Evolutionary conservation across 1,140 invertebrate species (phyloP).

Genomic region (Drosophila setifemur): DNA sequence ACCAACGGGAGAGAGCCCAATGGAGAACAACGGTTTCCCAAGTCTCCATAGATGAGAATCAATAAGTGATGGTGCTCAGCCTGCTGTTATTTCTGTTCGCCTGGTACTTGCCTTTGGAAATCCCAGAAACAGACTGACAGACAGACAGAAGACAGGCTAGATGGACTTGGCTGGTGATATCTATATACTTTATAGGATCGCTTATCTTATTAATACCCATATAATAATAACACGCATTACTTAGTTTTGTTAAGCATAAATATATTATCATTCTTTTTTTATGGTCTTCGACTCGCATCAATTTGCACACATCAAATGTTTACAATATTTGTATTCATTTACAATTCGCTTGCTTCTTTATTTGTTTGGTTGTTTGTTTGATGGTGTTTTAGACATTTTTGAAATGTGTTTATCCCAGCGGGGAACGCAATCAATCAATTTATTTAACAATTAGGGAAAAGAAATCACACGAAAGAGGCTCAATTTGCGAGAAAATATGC

Average conservation of each 20-base stretch:
- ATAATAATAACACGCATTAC: not conserved
- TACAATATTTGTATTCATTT: constrained; percentile 73
- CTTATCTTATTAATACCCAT: too few species aligned
- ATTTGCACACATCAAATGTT: constrained; percentile 50
- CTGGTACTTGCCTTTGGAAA: too few species aligned
- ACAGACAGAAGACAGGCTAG: too few species aligned
- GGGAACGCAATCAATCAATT: constrained; percentile 28
- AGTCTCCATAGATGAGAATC: too few species aligned
- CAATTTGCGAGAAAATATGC: constrained; percentile 41
- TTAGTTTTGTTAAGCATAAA: constrained; percentile 75
- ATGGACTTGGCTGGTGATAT: too few species aligned
- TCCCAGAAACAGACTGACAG: too few species aligned
- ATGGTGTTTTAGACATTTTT: constrained; percentile 62
- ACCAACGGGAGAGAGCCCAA: too few species aligned
- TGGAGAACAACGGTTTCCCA: too few species aligned
- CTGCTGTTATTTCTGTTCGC: too few species aligned
- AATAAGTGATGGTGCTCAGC: too few species aligned
- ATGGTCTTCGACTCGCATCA: constrained; percentile 20
- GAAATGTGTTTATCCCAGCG: constrained; percentile 50
- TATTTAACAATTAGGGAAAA: constrained; percentile 21
- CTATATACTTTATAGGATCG: too few species aligned
- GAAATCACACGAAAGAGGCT: constrained; percentile 26
- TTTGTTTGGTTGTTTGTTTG: constrained; percentile 20
- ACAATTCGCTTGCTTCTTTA: constrained; percentile 26
- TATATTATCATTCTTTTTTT: constrained; percentile 46